Percentiles rank a stretch among this genome's conserved stretches.
These are phyloP conservation scores for Latrodectus hesperus DNA, from an alignment of 2,888 invertebrate species.

Conservation along the genomic window DNA sequence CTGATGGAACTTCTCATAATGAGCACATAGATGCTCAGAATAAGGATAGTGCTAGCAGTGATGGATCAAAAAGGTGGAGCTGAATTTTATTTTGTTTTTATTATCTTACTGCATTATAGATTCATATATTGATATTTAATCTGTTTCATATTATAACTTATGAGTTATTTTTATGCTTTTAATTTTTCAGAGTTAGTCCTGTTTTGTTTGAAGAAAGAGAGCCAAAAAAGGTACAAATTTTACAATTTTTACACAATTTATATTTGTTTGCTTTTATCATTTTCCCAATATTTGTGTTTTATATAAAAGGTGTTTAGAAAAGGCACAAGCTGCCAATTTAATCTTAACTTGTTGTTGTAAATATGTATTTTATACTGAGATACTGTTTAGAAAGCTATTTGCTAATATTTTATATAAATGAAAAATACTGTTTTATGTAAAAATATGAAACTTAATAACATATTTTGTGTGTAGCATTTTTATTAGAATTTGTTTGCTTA, in stretches of 20 bases:
- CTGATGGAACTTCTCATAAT: slow-evolving; percentile 55
- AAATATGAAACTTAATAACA: no score
- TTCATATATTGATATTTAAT: not conserved
- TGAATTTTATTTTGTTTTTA: not conserved
- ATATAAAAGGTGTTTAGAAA: not conserved
- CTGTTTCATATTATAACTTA: not conserved
- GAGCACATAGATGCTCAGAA: slow-evolving; percentile 60
- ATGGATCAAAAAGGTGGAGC: slow-evolving; percentile 62
- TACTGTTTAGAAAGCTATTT: no score
- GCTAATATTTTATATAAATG: no score
- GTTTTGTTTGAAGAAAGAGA: slow-evolving; percentile 65
- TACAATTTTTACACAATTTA: not conserved
- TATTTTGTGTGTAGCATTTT: no score
- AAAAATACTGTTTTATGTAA: no score
- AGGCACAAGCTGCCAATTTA: not conserved
- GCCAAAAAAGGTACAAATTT: slow-evolving; percentile 47
- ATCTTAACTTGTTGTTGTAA: no score
- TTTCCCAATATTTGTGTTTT: not conserved
- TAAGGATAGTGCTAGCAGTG: slow-evolving; percentile 66
- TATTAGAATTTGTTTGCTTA: no score
- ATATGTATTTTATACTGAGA: no score
- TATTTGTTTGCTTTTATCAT: not conserved
- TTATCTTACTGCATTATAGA: not conserved
- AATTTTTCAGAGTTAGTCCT: slow-evolving; percentile 47
- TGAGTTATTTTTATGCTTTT: not conserved